phyloP scores from a whole-genome alignment of 2,888 invertebrate genomes.

The Galerucella nymphaeae region DNA sequence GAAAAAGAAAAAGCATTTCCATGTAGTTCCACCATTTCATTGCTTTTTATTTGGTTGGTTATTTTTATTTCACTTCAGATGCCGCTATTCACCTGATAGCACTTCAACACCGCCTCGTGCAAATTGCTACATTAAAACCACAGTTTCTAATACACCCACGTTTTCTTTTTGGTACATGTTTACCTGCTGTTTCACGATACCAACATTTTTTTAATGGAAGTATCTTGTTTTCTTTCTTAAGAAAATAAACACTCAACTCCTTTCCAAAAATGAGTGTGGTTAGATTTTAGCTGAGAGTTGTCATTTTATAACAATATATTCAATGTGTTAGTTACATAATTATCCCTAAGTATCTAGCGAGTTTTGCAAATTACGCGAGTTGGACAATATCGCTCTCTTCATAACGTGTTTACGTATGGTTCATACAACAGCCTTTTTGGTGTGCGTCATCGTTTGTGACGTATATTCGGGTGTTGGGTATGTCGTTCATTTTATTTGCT shows the following conservation, averaged over 20 bases:
- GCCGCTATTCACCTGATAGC: slow-evolving; percentile 33
- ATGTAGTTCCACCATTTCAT: slow-evolving; percentile 48
- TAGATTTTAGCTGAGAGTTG: too few species aligned
- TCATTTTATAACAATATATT: too few species aligned
- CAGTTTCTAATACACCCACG: background rate
- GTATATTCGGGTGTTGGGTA: too few species aligned
- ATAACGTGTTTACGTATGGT: too few species aligned
- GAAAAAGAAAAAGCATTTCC: slow-evolving; percentile 51
- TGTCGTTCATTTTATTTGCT: too few species aligned
- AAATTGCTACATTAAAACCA: slow-evolving; percentile 6
- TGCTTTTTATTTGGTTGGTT: slow-evolving; percentile 51
- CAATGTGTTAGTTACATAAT: too few species aligned
- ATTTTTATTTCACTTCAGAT: slow-evolving; percentile 49
- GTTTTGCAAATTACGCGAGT: too few species aligned
- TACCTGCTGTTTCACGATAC: slow-evolving; percentile 2
- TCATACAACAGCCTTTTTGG: too few species aligned
- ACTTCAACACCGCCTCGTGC: slow-evolving; percentile 30
- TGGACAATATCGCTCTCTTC: too few species aligned
- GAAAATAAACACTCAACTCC: background rate
- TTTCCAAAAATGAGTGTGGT: background rate
- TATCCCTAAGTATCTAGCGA: too few species aligned
- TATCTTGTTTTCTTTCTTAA: background rate
- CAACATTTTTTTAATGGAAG: background rate
- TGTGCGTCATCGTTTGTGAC: too few species aligned
- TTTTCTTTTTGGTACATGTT: background rate